Conservation (phyloP, 2,797 vertebrate species). For the Carapus acus region DNA sequence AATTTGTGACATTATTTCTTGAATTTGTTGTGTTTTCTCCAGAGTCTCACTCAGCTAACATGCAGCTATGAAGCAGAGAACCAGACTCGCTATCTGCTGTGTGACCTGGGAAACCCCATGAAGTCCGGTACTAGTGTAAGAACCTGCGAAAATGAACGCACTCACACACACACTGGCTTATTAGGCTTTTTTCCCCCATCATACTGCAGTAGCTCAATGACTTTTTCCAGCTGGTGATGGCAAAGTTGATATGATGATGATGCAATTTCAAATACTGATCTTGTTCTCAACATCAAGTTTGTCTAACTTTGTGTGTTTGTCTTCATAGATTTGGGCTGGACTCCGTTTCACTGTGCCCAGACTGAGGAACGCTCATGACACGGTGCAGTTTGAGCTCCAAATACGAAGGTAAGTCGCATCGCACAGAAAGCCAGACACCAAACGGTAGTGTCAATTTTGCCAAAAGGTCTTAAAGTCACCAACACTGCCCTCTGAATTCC, state of each 20-base stretch:
- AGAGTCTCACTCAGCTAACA: conserved; percentile 82
- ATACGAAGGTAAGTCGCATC: conserved; percentile 77
- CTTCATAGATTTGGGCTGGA: conserved; percentile 78
- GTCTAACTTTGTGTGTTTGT: neutral
- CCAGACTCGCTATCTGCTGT: conserved; percentile 79
- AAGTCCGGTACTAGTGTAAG: conserved; percentile 84
- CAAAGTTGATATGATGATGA: too few species aligned
- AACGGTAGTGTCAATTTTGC: too few species aligned
- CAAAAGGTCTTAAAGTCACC: too few species aligned
- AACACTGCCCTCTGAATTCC: too few species aligned
- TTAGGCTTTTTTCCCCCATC: conserved; percentile 8
- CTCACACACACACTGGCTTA: too few species aligned
- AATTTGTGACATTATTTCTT: neutral
- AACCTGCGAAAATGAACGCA: conserved; percentile 7
- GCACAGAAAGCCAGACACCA: too few species aligned
- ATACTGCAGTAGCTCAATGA: too few species aligned
- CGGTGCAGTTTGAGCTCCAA: conserved; percentile 84
- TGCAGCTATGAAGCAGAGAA: conserved; percentile 84
- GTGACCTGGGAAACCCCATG: conserved; percentile 94
- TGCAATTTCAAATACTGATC: too few species aligned
- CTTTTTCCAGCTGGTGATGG: too few species aligned
- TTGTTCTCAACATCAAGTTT: too few species aligned
- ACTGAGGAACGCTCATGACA: conserved; percentile 71
- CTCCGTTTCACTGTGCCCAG: conserved; percentile 86
- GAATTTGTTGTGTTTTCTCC: conserved; percentile 33